Percentiles rank a stretch among this genome's conserved stretches.
Evolutionary conservation across 2,888 invertebrate genomes (phyloP).

Genomic region (Corbicula japonica): DNA sequence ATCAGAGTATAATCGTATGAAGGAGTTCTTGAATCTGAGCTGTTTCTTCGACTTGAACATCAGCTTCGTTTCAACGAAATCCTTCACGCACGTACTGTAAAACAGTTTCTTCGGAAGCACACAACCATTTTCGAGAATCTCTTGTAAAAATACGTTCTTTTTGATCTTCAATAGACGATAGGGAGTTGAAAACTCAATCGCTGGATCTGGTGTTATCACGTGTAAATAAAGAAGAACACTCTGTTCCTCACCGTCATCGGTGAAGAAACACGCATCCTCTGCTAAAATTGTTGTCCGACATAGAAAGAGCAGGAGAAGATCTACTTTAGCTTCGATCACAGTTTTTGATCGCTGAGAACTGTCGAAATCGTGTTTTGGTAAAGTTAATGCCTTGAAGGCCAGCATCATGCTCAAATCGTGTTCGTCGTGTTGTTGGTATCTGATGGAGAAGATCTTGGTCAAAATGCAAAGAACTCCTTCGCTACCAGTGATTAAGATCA

Average conservation of each 20-base stretch:
- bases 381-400: constrained; percentile 12
- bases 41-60: background rate
- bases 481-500: constrained; percentile 12
- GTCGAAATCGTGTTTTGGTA: constrained; percentile 11
- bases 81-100: background rate
- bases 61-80: background rate
- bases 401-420: background rate
- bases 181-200: background rate
- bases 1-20: constrained; percentile 7
- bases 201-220: constrained; percentile 3
- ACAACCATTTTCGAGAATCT: constrained; percentile 8
- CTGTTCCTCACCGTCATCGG: too few species aligned
- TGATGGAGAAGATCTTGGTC: background rate
- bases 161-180: constrained; percentile 10
- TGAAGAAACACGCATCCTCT: background rate
- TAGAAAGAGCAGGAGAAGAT: constrained; percentile 10
- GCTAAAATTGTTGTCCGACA: background rate
- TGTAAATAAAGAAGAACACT: constrained; percentile 20
- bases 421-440: constrained; percentile 2
- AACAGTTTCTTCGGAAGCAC: constrained; percentile 13
- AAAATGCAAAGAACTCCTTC: background rate
- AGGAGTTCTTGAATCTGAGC: background rate
- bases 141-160: constrained; percentile 5
- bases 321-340: constrained; percentile 9
- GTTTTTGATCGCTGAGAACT: background rate